A percentile compares a stretch with the other conserved stretches of the same genome.
Evolutionary conservation across 2,888 invertebrate genomes (phyloP).

Genomic region (Aleiodes testaceus): DNA sequence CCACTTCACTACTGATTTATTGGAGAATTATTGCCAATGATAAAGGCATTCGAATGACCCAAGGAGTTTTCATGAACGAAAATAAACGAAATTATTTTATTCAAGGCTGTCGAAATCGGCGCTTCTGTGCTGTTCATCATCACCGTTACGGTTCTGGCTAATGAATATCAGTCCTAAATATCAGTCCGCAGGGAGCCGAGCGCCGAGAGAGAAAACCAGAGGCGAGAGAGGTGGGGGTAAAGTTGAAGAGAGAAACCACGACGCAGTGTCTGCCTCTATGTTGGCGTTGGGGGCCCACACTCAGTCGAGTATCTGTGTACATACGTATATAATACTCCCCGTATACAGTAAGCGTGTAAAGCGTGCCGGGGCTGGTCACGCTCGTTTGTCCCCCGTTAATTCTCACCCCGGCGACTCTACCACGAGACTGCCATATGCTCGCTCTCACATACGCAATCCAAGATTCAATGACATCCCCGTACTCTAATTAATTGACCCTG

Average conservation of each 20-base stretch:
- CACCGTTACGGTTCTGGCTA: constrained; percentile 66
- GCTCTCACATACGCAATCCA: constrained; percentile 37
- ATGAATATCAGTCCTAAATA: constrained; percentile 73
- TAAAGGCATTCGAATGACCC: no score
- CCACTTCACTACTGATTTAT: no score
- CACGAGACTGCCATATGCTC: constrained; percentile 43
- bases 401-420: constrained; percentile 48
- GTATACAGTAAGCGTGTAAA: constrained; percentile 50
- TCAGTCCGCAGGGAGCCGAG: constrained; percentile 67
- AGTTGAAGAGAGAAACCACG: constrained; percentile 44
- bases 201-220: constrained; percentile 3
- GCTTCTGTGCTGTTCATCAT: constrained; percentile 58
- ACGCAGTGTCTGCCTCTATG: constrained; percentile 36
- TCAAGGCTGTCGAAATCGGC: constrained; percentile 31
- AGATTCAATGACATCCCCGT: constrained; percentile 15
- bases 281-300: not conserved
- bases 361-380: constrained; percentile 65
- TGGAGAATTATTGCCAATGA: no score
- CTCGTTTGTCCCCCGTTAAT: constrained; percentile 71
- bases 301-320: constrained; percentile 17
- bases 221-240: constrained; percentile 45
- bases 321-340: constrained; percentile 21
- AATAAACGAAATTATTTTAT: constrained; percentile 30
- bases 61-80: no score
- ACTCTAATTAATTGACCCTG: constrained; percentile 6